Percentiles rank a stretch among this genome's conserved stretches.
These are phyloP conservation scores for Thalassarche chlororhynchos DNA, from an alignment of 2,113 vertebrate genomes.

Conservation along the genomic window DNA sequence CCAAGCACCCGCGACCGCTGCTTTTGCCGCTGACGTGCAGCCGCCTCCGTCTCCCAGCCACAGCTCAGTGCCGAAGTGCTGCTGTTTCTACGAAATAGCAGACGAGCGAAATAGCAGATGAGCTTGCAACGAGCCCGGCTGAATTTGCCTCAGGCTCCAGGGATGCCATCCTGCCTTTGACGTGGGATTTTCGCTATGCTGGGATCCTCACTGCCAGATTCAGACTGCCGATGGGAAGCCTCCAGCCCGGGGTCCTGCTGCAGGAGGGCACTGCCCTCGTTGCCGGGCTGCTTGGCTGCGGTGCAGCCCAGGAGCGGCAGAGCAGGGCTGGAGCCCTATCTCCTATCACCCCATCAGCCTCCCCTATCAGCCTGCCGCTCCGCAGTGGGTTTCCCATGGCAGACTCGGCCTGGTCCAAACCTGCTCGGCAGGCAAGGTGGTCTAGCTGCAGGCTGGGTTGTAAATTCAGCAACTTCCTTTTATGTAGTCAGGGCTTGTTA, in stretches of 20 bases:
- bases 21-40: neutral
- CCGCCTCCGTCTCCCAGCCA: accelerated
- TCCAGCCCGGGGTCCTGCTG: neutral
- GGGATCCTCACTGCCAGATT: accelerated
- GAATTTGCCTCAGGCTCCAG: neutral
- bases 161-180: neutral
- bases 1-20: neutral
- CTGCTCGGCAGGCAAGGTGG: slow-evolving; percentile 53
- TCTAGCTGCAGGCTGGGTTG: slow-evolving; percentile 58
- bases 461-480: slow-evolving; percentile 62
- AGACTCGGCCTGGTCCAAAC: slow-evolving; percentile 20
- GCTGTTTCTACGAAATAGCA: neutral
- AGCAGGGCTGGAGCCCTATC: neutral
- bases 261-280: neutral
- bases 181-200: accelerated
- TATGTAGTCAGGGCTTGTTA: slow-evolving; percentile 56
- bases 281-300: neutral
- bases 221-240: accelerated
- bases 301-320: neutral
- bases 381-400: slow-evolving; percentile 17
- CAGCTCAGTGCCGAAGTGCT: neutral
- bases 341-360: neutral
- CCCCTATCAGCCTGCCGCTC: neutral
- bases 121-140: neutral
- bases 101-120: neutral